Evolutionary conservation across 2,113 vertebrate genomes (phyloP).

Genomic region (Chrysochloris asiatica): DNA sequence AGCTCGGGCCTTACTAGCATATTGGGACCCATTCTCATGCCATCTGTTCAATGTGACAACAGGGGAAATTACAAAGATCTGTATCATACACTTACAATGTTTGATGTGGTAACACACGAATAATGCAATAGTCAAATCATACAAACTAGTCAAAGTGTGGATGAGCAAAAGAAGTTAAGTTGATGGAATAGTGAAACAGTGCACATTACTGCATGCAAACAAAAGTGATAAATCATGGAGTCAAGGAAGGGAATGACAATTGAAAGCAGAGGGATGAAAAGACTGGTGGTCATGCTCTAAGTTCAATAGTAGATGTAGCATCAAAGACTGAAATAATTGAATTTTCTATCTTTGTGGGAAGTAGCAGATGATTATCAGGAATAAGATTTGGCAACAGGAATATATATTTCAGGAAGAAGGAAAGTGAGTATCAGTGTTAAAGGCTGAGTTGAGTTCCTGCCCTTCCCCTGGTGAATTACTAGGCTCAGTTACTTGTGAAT

Average conservation of each 20-base stretch:
- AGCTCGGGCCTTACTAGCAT: constrained; percentile 15
- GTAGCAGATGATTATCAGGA: background rate
- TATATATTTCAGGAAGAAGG: background rate
- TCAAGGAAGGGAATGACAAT: background rate
- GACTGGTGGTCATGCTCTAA: background rate
- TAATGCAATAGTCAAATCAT: background rate
- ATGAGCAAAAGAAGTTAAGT: background rate
- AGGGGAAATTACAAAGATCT: constrained; percentile 8
- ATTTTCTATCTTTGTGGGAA: background rate
- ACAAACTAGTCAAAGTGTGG: constrained; percentile 14
- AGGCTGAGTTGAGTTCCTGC: background rate
- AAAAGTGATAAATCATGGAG: background rate
- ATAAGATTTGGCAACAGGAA: background rate
- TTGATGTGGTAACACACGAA: constrained; percentile 15
- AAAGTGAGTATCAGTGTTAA: background rate
- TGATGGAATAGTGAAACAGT: background rate
- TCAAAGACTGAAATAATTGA: background rate
- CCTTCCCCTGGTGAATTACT: background rate
- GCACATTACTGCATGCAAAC: background rate
- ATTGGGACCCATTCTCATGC: background rate
- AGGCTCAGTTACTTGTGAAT: background rate
- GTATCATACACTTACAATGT: background rate
- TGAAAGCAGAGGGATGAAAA: background rate
- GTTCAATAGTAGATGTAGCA: background rate
- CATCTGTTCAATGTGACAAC: constrained; percentile 10